Percentiles rank a stretch among this genome's conserved stretches.
Evolutionary conservation across 2,888 invertebrate species (phyloP).

Genomic region (Tholera decimalis): DNA sequence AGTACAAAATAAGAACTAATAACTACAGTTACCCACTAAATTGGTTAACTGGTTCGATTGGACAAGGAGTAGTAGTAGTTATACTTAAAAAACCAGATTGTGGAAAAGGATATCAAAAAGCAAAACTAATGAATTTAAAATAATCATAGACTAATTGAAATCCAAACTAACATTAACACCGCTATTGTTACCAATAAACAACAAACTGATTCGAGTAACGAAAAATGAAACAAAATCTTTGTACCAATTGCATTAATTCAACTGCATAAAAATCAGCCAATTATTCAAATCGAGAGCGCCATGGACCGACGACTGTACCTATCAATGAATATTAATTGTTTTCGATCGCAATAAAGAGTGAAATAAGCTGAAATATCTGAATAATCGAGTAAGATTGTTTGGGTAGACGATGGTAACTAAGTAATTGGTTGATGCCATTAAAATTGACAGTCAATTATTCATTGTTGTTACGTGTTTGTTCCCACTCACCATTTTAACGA

Average conservation of each 20-base stretch:
- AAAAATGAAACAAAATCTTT: constrained; percentile 81
- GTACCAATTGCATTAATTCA: constrained; percentile 89
- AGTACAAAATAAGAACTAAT: no score
- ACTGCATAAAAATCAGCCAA: constrained; percentile 91
- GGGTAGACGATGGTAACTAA: constrained; percentile 48
- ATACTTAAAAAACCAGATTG: no score
- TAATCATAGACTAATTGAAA: constrained; percentile 22
- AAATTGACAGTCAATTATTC: constrained; percentile 12
- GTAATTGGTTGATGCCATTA: constrained; percentile 60
- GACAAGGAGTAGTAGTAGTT: no score
- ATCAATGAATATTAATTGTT: constrained; percentile 90
- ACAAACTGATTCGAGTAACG: constrained; percentile 70
- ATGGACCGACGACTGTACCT: constrained; percentile 82
- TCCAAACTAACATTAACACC: constrained; percentile 27
- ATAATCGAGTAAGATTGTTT: constrained; percentile 72
- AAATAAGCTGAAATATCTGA: constrained; percentile 72
- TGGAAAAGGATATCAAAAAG: neutral
- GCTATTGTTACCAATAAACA: constrained; percentile 60
- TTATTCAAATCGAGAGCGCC: constrained; percentile 87
- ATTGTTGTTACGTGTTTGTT: constrained; percentile 12
- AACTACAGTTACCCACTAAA: no score
- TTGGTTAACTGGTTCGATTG: no score
- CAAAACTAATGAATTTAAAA: neutral
- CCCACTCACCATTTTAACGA: neutral
- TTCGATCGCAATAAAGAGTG: constrained; percentile 76